Percentiles rank a stretch among this genome's conserved stretches.
Conservation (phyloP, 2,797 vertebrate species). For the Notamacropus eugenii region DNA sequence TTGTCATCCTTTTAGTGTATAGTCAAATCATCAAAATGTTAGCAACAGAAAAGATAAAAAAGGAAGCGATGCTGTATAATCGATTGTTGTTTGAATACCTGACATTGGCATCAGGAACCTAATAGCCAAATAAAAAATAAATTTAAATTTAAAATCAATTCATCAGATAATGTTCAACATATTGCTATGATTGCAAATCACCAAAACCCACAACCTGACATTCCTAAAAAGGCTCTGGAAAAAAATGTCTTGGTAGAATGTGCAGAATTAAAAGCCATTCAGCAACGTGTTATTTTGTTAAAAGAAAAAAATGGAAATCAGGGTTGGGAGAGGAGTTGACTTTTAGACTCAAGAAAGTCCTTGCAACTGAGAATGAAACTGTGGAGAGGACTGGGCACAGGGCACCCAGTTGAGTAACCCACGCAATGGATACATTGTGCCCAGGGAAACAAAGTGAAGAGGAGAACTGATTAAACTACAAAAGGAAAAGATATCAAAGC, state of each 20-base stretch:
- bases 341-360: background rate
- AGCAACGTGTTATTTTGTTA: background rate
- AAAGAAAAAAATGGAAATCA: background rate
- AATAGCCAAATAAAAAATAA: background rate
- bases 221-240: background rate
- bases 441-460: background rate
- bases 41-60: background rate
- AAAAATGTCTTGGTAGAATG: background rate
- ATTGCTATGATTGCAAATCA: background rate
- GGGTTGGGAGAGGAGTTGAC: background rate
- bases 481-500: background rate
- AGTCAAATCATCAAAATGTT: background rate
- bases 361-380: background rate
- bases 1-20: background rate
- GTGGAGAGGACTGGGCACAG: background rate
- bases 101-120: background rate
- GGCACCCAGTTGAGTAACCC: background rate
- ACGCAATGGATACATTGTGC: background rate
- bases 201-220: background rate
- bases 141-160: background rate
- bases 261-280: background rate
- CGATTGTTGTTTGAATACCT: background rate
- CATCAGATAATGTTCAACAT: background rate
- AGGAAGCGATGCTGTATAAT: background rate
- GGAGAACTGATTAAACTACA: background rate